Evolutionary conservation across 2,113 vertebrate species (phyloP), one percentile per base, ranked within the genome.

Genomic region (Austrofundulus limnaeus): DNA sequence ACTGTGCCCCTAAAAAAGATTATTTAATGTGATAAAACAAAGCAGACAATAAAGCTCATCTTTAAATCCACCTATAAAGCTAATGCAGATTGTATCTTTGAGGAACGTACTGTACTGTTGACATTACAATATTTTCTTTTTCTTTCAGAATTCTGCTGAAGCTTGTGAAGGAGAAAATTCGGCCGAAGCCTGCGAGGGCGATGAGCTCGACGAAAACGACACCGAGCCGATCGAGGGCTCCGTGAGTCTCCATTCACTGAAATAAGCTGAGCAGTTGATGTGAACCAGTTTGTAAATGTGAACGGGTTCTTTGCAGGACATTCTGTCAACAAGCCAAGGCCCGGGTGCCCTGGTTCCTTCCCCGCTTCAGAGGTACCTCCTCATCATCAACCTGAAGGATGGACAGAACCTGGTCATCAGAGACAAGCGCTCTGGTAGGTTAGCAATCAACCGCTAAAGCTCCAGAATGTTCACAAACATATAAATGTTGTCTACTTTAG

Each of bases 381-480:
- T 99, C 61, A 95, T 85, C 72, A 93, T 99, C 70, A 95, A 93
- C 76, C 85, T 99, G 47, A 97, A 93, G 83, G 93, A 94, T 65
- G 97, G 96, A 25, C 85, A 87, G 51, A 95, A 96, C 75, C 92
- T 99, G 68, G 95, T 95, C 39, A 85, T 96, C 88, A 87, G 94
- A 61, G 92, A 96, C 78, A 90, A 80, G 41, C 96, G 96, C 46
- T 94, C 93, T 4, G 96, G 97, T 99, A 90, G 90, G 89, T 51
- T 48, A 47, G 42, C 13, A n/a, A 16, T 16, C 20, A 38, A 43
- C 14, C 3, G 9, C 28, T 66, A 11, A 42, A 25, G 2, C 0
- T 48, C 3, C 4, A 16, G 15, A 12, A 12, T 4, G 38, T 38
- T 58, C 12, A 21, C 3, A 56, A 34, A 9, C 9, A 11, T 20